Base-by-base conservation (phyloP, 1,140 invertebrate genomes). In the Sarcophaga bullata region DNA sequence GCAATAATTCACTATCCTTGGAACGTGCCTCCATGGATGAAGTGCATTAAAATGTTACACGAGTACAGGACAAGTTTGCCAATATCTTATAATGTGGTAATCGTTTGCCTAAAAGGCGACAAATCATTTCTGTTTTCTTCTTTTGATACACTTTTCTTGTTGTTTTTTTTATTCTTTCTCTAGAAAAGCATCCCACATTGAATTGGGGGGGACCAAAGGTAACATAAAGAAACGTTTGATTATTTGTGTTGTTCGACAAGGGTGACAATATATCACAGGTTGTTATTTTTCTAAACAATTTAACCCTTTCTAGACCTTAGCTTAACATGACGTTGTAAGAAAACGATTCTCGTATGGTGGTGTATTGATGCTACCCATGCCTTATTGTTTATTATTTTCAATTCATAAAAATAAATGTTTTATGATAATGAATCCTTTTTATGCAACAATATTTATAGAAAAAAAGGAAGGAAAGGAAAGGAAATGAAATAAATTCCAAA, bases 1-100 rank as follows among this genome's bases (percentile, higher is more conserved):
- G 52, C 75, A 52, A 78, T 78, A 78, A 78, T 78, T 78, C 48
- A 78, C 75, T 52, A 78, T 50, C 75, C 48, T 52, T 78, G 75
- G 75, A 78, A 78, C 75, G 75, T 78, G 75, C 62, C 73, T 78
- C 25, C 50, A 78, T 78, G 75, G 25, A 4, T 37, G 25, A 37
- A 78, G 48, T 78, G 75, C 48, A 78, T 78, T 50, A 78, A 78
- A 50, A 50, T 68, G n/a, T 8, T 68, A 68, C 62, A 19, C 1
- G 4, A 37, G 62, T 25, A 17, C 62, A 72, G 0, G 7, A 47
- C 46, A 19, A 17, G 46, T 78, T 13, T 8, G 37, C 75, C 75
- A 48, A 78, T 78, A 78, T 78, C 80, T 81, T 81, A 81, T 81
- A 81, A 72, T 68, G 80, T 81, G 80, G 80, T 81, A 81, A 81